A percentile compares a stretch with the other conserved stretches of the same genome.
Evolutionary conservation across 2,888 invertebrate genomes (phyloP).

Genomic region (Xestoiulus laeticollis): DNA sequence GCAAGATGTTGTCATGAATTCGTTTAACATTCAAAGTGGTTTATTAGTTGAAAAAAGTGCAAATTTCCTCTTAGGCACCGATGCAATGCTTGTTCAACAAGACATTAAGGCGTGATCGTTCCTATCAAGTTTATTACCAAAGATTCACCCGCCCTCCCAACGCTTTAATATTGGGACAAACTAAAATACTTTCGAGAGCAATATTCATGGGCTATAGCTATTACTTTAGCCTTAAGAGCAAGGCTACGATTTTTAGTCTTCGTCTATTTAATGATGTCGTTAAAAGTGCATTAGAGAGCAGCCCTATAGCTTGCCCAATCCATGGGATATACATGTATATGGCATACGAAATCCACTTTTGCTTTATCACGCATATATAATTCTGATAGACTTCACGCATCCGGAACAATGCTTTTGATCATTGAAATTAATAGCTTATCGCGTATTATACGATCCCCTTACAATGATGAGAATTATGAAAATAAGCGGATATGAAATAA

Average conservation of each 20-base stretch:
- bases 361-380: constrained; percentile 28
- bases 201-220: background rate
- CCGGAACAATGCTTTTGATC: constrained; percentile 26
- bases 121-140: constrained; percentile 18
- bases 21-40: background rate
- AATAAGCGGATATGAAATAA: background rate
- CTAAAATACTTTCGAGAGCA: background rate
- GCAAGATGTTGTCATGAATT: constrained; percentile 32
- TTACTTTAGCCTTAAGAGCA: background rate
- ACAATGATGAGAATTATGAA: background rate
- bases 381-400: constrained; percentile 38
- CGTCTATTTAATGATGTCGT: constrained; percentile 14
- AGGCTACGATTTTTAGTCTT: background rate
- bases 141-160: background rate
- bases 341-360: constrained; percentile 4
- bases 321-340: too few relatives aligned
- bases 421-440: constrained; percentile 40
- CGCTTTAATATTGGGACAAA: background rate
- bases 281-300: constrained; percentile 30
- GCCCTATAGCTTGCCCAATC: constrained; percentile 28
- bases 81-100: constrained; percentile 7
- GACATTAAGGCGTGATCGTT: constrained; percentile 38
- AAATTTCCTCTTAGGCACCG: background rate
- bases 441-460: background rate
- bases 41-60: background rate